phyloP scores from a whole-genome alignment of 2,797 vertebrate species.

The Dromococcyx pavoninus region DNA sequence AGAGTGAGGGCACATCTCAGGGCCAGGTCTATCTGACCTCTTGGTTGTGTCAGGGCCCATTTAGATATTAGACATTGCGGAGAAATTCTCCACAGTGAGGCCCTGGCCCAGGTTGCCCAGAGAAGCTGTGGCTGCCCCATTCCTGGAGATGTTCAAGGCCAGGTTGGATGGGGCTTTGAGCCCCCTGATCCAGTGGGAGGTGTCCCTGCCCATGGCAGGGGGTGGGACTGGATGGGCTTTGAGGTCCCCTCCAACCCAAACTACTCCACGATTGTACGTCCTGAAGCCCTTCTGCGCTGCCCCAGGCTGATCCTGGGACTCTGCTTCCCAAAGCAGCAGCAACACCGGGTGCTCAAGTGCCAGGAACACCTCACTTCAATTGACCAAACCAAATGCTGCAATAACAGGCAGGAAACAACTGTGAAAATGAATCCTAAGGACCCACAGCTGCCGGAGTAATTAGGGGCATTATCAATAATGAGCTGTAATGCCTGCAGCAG shows the following conservation, averaged over 20 bases:
- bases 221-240: too few relatives aligned
- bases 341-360: background rate
- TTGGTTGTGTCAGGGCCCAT: background rate
- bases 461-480: constrained; percentile 35
- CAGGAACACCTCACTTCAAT: background rate
- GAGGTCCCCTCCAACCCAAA: too few relatives aligned
- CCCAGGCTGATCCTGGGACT: background rate
- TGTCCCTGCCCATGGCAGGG: too few relatives aligned
- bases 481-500: constrained; percentile 29
- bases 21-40: background rate
- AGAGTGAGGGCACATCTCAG: background rate
- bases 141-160: too few relatives aligned
- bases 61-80: too few relatives aligned
- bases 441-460: background rate
- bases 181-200: too few relatives aligned
- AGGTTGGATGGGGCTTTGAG: too few relatives aligned
- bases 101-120: too few relatives aligned
- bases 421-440: constrained; percentile 18
- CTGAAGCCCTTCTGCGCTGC: background rate
- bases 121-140: too few relatives aligned
- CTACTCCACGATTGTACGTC: background rate
- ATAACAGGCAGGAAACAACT: constrained; percentile 13
- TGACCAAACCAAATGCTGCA: background rate
- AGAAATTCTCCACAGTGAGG: too few relatives aligned
- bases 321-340: background rate